Evolutionary conservation across 2,888 invertebrate species (phyloP).

Genomic region (Lycaena phlaeas): DNA sequence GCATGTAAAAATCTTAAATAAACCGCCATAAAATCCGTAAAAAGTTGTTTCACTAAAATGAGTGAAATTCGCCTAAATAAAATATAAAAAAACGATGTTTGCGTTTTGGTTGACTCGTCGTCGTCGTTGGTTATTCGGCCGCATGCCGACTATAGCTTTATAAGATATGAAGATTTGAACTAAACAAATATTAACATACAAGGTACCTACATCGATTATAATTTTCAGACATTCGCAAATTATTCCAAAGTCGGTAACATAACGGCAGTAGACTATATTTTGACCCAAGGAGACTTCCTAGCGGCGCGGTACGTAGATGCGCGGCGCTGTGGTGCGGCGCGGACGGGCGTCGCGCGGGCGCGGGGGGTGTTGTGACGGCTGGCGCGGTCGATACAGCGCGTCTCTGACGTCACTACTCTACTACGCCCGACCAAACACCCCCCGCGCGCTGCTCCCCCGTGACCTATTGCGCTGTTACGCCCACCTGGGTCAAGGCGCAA

Average conservation of each 20-base stretch:
- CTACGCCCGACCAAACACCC: conserved; percentile 68
- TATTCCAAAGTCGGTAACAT: not conserved
- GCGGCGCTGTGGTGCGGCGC: conserved; percentile 25
- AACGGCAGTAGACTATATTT: not conserved
- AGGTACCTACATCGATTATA: not conserved
- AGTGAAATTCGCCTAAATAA: too few relatives aligned
- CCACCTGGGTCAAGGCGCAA: conserved; percentile 69
- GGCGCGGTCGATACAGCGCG: conserved; percentile 56
- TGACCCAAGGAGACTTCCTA: conserved; percentile 47
- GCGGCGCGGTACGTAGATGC: conserved; percentile 60
- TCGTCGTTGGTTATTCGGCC: too few relatives aligned
- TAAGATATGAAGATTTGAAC: too few relatives aligned
- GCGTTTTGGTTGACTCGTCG: too few relatives aligned
- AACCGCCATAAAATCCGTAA: too few relatives aligned
- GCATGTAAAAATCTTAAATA: too few relatives aligned
- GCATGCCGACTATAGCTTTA: too few relatives aligned
- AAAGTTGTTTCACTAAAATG: too few relatives aligned
- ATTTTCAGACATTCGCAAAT: not conserved
- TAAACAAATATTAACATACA: too few relatives aligned
- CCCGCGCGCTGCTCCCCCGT: conserved; percentile 38
- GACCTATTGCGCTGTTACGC: conserved; percentile 63
- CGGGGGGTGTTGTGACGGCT: conserved; percentile 64
- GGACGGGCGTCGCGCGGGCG: conserved; percentile 18
- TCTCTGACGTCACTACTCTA: conserved; percentile 69
- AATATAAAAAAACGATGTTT: too few relatives aligned